phyloP scores from a whole-genome alignment of 2,797 vertebrate genomes.

The Sebastes itinus region DNA sequence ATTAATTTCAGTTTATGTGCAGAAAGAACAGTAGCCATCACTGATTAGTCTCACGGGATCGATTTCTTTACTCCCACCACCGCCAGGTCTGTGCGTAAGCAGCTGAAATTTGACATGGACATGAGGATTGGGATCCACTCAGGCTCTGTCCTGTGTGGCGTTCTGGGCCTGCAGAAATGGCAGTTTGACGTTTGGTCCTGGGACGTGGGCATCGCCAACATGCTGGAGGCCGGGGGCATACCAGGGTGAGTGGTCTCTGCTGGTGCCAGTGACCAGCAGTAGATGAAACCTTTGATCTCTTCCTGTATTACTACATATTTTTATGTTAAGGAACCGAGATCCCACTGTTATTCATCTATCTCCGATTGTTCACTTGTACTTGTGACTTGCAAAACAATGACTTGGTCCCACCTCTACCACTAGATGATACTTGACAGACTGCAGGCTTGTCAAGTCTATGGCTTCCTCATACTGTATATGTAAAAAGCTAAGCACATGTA shows the following conservation, averaged over 20 bases:
- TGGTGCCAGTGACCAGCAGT: neutral
- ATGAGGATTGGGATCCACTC: constrained; percentile 99
- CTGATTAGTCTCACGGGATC: neutral
- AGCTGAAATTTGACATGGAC: constrained; percentile 92
- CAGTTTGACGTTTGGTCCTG: constrained; percentile 99
- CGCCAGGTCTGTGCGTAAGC: constrained; percentile 86
- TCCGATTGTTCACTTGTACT: neutral
- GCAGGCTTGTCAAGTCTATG: neutral
- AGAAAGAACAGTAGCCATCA: neutral
- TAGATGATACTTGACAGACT: neutral
- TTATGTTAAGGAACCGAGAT: neutral
- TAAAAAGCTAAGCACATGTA: neutral
- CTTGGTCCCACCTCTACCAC: neutral
- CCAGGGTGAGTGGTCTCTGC: constrained; percentile 88
- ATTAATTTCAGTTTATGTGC: neutral
- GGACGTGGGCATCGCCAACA: constrained; percentile 99
- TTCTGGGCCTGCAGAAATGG: constrained; percentile 97
- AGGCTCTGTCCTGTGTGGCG: constrained; percentile 94
- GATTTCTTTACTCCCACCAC: neutral
- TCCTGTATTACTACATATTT: neutral
- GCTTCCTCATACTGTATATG: neutral
- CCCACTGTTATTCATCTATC: neutral
- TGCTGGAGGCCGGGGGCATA: constrained; percentile 96
- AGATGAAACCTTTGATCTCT: neutral
- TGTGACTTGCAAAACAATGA: too few species aligned